These are phyloP conservation scores for Pachliopta kotzebuea DNA, from an alignment of 2,888 invertebrate species.

Conservation along the genomic window DNA sequence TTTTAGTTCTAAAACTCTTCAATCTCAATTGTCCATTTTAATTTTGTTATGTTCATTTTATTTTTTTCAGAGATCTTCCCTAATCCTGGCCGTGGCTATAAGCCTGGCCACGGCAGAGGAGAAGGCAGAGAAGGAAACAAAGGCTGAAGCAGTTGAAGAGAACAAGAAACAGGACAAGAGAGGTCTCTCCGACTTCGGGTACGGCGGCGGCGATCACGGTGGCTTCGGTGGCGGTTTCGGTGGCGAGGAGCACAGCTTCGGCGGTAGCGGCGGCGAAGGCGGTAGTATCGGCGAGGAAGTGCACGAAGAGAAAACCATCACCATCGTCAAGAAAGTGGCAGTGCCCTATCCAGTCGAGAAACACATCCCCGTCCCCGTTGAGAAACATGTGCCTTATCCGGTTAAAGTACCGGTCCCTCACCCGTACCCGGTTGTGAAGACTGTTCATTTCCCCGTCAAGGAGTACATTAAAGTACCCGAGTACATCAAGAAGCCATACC, in stretches of 20 bases:
- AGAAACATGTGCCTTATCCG: slow-evolving; percentile 83
- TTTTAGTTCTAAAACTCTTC: too few relatives aligned
- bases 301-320: slow-evolving; percentile 82
- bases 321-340: slow-evolving; percentile 85
- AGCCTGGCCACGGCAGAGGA: slow-evolving; percentile 80
- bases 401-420: slow-evolving; percentile 86
- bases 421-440: slow-evolving; percentile 86
- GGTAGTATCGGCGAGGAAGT: slow-evolving; percentile 35
- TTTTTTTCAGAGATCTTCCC: slow-evolving; percentile 68
- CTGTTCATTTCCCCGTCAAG: slow-evolving; percentile 84
- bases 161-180: slow-evolving; percentile 80
- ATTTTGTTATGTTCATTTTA: slow-evolving; percentile 10
- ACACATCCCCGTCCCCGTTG: slow-evolving; percentile 83
- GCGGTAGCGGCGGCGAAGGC: slow-evolving; percentile 39
- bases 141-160: slow-evolving; percentile 70
- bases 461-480: slow-evolving; percentile 84
- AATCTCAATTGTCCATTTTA: too few relatives aligned
- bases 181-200: slow-evolving; percentile 75
- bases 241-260: slow-evolving; percentile 39
- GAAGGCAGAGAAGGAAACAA: slow-evolving; percentile 68
- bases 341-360: slow-evolving; percentile 88
- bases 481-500: slow-evolving; percentile 84
- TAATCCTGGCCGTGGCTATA: slow-evolving; percentile 77
- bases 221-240: slow-evolving; percentile 42
- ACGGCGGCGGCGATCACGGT: slow-evolving; percentile 50